Percentiles rank a stretch among this genome's conserved stretches.
These are phyloP conservation scores for Cetoscarus ocellatus DNA, from an alignment of 2,797 vertebrate genomes.

Conservation along the genomic window DNA sequence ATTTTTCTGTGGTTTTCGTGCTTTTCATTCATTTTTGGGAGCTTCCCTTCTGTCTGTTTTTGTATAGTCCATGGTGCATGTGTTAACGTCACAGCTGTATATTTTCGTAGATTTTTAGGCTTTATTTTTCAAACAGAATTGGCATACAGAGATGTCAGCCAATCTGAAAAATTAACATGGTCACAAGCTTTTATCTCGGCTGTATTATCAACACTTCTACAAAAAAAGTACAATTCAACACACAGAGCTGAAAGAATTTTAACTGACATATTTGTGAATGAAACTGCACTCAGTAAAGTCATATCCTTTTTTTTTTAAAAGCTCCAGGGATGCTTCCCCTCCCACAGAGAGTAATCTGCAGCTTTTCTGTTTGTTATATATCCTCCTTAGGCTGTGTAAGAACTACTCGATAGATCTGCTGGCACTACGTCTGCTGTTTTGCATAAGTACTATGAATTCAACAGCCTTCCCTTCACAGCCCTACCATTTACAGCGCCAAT, in stretches of 20 bases:
- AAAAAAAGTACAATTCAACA: slow-evolving; percentile 9
- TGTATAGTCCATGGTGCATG: too few species aligned
- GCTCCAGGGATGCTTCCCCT: slow-evolving; percentile 63
- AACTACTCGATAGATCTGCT: slow-evolving; percentile 59
- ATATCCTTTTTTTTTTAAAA: slow-evolving; percentile 67
- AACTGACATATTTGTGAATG: slow-evolving; percentile 55
- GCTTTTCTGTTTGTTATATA: slow-evolving; percentile 75
- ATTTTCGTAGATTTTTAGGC: too few species aligned
- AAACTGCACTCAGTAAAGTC: slow-evolving; percentile 41
- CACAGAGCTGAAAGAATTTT: slow-evolving; percentile 36
- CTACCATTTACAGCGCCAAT: slow-evolving; percentile 64
- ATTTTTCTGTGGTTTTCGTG: too few species aligned
- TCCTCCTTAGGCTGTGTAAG: slow-evolving; percentile 70
- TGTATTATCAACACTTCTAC: neutral
- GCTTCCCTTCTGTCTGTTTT: too few species aligned
- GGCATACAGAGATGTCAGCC: slow-evolving; percentile 6
- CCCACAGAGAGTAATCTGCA: slow-evolving; percentile 73
- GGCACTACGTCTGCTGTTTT: slow-evolving; percentile 64
- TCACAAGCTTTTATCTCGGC: slow-evolving; percentile 19
- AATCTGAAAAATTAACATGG: slow-evolving; percentile 27
- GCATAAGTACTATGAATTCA: slow-evolving; percentile 71
- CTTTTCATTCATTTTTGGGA: too few species aligned
- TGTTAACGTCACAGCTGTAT: too few species aligned
- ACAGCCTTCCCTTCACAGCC: slow-evolving; percentile 49
- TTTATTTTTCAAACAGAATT: slow-evolving; percentile 7